These are phyloP conservation scores for Rhaphigaster nebulosa DNA, from an alignment of 2,888 invertebrate species.

Conservation along the genomic window DNA sequence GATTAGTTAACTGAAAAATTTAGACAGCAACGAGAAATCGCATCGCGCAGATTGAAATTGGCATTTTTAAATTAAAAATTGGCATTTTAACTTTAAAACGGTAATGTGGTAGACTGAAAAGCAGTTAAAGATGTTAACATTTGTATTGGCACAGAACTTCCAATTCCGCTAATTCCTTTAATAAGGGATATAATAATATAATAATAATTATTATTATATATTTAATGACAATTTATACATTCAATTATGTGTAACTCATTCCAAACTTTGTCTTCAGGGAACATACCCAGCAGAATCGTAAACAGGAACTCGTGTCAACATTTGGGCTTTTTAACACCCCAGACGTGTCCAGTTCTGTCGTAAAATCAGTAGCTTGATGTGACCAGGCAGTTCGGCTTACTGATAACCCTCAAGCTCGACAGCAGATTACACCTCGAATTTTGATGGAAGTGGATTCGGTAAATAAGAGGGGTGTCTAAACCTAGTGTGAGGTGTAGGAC, in stretches of 20 bases:
- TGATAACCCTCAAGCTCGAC: neutral
- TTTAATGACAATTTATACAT: too few species aligned
- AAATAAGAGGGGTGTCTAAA: constrained; percentile 21
- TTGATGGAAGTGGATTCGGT: constrained; percentile 28
- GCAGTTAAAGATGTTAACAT: too few species aligned
- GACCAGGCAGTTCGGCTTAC: neutral
- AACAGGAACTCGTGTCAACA: constrained; percentile 1
- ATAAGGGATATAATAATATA: too few species aligned
- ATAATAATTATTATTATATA: too few species aligned
- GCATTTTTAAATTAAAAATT: too few species aligned
- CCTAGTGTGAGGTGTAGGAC: neutral
- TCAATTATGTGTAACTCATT: neutral
- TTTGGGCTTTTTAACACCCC: neutral
- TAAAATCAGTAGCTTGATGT: constrained; percentile 23
- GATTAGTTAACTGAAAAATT: too few species aligned
- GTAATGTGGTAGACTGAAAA: too few species aligned
- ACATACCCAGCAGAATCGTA: neutral
- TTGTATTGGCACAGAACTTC: too few species aligned
- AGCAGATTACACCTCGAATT: constrained; percentile 21
- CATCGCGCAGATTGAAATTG: too few species aligned
- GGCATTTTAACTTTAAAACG: too few species aligned
- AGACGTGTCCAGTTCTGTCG: neutral
- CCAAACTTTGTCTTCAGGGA: neutral
- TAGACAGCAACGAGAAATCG: too few species aligned
- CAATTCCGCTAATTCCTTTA: too few species aligned